Conservation (phyloP, 2,888 invertebrate genomes). For the Gonocerus acuteangulatus region DNA sequence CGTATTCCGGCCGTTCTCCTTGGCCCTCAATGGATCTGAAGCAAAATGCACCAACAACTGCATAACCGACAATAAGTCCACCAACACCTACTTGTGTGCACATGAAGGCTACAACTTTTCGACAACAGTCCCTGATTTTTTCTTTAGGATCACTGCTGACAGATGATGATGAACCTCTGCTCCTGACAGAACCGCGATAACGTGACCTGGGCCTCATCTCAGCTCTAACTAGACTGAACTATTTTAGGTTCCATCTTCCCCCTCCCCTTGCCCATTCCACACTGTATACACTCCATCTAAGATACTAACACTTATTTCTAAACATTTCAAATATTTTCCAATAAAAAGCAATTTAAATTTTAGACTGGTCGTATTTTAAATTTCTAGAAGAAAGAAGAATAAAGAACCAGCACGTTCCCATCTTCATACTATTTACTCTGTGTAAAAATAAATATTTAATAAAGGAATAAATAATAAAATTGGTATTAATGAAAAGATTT, state of each 20-base stretch:
- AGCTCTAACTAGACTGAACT: constrained; percentile 12
- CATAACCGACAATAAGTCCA: constrained; percentile 77
- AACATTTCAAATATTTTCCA: background rate
- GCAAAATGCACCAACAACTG: constrained; percentile 73
- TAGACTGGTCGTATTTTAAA: too few species aligned
- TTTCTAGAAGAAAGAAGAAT: too few species aligned
- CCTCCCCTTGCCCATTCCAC: background rate
- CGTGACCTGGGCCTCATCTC: constrained; percentile 20
- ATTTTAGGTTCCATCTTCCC: constrained; percentile 5
- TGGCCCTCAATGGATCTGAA: constrained; percentile 66
- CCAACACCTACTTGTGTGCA: constrained; percentile 88
- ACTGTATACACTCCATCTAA: background rate
- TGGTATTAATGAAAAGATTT: too few species aligned
- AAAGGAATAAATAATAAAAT: too few species aligned
- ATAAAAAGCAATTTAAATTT: too few species aligned
- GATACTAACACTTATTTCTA: background rate
- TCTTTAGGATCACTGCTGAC: constrained; percentile 54
- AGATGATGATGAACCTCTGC: constrained; percentile 55
- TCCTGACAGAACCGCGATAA: constrained; percentile 53
- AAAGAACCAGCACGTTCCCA: too few species aligned
- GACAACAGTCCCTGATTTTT: constrained; percentile 73
- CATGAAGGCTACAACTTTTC: constrained; percentile 83
- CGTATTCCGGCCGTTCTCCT: constrained; percentile 44
- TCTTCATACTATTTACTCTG: too few species aligned
- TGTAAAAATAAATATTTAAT: too few species aligned